A percentile compares a stretch with the other conserved stretches of the same genome.
Evolutionary conservation across 2,888 invertebrate genomes (phyloP).

Genomic region (Drosophila basisetae): DNA sequence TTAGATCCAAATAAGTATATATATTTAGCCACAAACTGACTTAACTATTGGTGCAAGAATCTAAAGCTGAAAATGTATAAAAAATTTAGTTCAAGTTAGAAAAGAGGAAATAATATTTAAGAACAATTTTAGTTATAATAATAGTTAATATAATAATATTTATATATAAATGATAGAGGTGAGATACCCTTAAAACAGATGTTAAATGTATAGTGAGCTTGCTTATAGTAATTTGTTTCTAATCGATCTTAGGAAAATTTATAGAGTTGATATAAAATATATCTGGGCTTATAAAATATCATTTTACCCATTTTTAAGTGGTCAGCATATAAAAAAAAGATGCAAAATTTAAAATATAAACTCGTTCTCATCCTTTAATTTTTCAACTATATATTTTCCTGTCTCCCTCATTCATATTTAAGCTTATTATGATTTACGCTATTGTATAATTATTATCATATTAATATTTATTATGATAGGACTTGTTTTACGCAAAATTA

Average conservation of each 20-base stretch:
- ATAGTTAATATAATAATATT: not conserved
- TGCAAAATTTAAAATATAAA: not conserved
- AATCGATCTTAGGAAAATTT: too few relatives aligned
- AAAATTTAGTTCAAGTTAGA: not conserved
- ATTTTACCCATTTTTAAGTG: too few relatives aligned
- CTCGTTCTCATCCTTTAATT: not conserved
- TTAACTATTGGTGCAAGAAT: not conserved
- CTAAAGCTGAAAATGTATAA: not conserved
- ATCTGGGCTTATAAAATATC: too few relatives aligned
- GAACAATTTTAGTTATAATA: not conserved
- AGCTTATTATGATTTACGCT: not conserved
- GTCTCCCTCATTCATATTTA: not conserved
- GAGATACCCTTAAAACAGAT: too few relatives aligned
- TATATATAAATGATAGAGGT: not conserved
- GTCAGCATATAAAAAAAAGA: not conserved
- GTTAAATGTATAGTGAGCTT: too few relatives aligned
- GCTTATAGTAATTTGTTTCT: too few relatives aligned
- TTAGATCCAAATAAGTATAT: not conserved
- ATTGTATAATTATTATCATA: not conserved
- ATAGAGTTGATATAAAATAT: too few relatives aligned
- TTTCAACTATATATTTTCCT: not conserved
- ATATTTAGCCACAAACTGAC: not conserved
- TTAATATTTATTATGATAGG: not conserved
- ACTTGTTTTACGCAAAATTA: conserved; percentile 6
- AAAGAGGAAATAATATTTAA: not conserved